Base-by-base conservation (phyloP, 2,888 invertebrate species). In the Stratiomys singularior region DNA sequence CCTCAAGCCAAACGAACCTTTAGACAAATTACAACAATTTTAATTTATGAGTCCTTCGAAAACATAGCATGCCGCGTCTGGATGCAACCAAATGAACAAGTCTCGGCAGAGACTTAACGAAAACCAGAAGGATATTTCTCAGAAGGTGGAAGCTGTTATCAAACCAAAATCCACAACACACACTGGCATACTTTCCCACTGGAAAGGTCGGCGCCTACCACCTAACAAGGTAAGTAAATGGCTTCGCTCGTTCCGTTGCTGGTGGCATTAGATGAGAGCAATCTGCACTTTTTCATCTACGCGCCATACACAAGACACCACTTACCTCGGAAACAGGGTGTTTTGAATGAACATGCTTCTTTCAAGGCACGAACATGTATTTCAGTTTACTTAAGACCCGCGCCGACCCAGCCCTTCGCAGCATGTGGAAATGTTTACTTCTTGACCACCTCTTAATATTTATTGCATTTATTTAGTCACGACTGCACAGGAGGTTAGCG, bases 201-300 rank as follows among this genome's bases (percentile, higher is more conserved):
- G 66, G 66, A 15, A 15, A 44, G 11, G 18, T 37, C 18, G 66
- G 66, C 66, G 66, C 66, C 66, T 44, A 21, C 66, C 60, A 60
- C 60, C 60, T 60, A 60, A 25, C 60, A 60, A 66, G 66, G 66
- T 66, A 66, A n/a, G 18, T 44, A 66, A 66, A 18, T 66, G 44
- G 44, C 44, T 18, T 21, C 37, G 44, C 9, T 15, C 15, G 52
- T 15, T 15, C 60, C 23, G 60, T n/a, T 5, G 37, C 28, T 66
- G 66, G 37, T 66, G 44, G 66, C 21, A 66, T 66, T 23, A 64
- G 30, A 30, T 25, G 66, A 66, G 66, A 66, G 66, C 66, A 66
- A 37, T 66, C 66, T 66, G 66, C 66, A 66, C 66, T 37, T 66
- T 37, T 30, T 37, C 66, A 66, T 37, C 37, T 37, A 15, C 60